phyloP scores from a whole-genome alignment of 37 sponge, comb jelly and placozoan genomes.

The Petrosia ficiformis region DNA sequence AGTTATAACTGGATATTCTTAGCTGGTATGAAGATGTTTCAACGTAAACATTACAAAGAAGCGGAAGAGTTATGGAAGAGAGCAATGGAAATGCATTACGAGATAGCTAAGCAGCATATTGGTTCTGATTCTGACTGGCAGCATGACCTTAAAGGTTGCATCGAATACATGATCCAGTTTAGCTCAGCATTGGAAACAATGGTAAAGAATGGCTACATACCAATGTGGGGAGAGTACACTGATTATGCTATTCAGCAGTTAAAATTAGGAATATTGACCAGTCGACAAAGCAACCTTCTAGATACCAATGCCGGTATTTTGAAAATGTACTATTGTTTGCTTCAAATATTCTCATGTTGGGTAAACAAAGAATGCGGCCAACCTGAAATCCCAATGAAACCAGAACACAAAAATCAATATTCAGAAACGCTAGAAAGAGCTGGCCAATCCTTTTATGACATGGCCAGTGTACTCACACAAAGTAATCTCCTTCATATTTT shows the following conservation, averaged over 20 bases:
- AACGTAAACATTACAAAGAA: background rate
- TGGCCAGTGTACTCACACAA: slow-evolving; percentile 3
- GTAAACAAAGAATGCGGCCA: background rate
- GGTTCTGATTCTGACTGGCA: background rate
- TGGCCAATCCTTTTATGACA: slow-evolving; percentile 6
- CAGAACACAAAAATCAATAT: background rate
- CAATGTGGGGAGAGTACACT: slow-evolving; percentile 3
- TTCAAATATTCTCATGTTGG: slow-evolving; percentile 12
- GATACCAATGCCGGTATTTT: background rate
- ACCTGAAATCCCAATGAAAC: background rate
- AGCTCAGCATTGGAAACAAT: background rate
- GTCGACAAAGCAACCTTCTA: background rate
- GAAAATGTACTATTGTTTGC: background rate
- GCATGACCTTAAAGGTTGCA: background rate
- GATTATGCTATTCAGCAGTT: slow-evolving; percentile 9
- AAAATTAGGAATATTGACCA: background rate
- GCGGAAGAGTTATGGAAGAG: slow-evolving; percentile 6
- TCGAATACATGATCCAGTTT: slow-evolving; percentile 10
- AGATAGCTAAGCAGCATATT: background rate
- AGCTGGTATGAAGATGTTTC: slow-evolving; percentile 7
- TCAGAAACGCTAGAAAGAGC: slow-evolving; percentile 2
- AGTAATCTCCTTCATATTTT: background rate
- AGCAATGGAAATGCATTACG: slow-evolving; percentile 8
- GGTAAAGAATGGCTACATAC: background rate
- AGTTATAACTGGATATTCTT: slow-evolving; percentile 7